A percentile compares a stretch with the other conserved stretches of the same genome.
Evolutionary conservation across 2,888 invertebrate species (phyloP).

Genomic region (Scrobipalpa costella): DNA sequence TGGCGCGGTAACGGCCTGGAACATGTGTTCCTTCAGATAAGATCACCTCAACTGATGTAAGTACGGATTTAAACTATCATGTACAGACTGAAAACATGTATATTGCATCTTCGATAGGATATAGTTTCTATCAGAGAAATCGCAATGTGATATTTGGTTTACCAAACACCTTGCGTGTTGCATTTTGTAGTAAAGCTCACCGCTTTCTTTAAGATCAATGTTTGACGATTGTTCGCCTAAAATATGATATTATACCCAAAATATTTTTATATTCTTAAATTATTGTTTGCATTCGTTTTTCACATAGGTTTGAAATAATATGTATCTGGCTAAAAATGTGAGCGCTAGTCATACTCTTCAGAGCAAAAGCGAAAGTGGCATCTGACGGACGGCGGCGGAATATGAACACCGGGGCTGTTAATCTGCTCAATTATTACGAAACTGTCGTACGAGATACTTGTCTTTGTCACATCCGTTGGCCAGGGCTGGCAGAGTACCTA

Average conservation of each 20-base stretch:
- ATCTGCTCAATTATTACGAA: slow-evolving; percentile 77
- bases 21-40: slow-evolving; percentile 19
- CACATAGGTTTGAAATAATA: not conserved
- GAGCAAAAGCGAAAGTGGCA: slow-evolving; percentile 32
- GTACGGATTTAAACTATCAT: not conserved
- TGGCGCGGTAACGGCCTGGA: slow-evolving; percentile 15
- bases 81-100: too few relatives aligned
- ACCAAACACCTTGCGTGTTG: too few relatives aligned
- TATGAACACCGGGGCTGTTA: slow-evolving; percentile 73
- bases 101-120: too few relatives aligned
- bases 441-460: slow-evolving; percentile 59
- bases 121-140: too few relatives aligned
- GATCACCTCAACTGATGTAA: not conserved
- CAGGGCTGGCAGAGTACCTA: slow-evolving; percentile 52
- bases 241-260: too few relatives aligned
- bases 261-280: too few relatives aligned
- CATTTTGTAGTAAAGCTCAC: too few relatives aligned
- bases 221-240: too few relatives aligned
- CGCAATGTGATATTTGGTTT: too few relatives aligned
- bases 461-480: slow-evolving; percentile 70
- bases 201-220: too few relatives aligned
- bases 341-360: not conserved
- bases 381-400: slow-evolving; percentile 63
- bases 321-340: not conserved
- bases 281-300: too few relatives aligned